Base-by-base conservation (phyloP, 30 jellyfish, hydroid and myxozoan species). In the Aurelia aurita region DNA sequence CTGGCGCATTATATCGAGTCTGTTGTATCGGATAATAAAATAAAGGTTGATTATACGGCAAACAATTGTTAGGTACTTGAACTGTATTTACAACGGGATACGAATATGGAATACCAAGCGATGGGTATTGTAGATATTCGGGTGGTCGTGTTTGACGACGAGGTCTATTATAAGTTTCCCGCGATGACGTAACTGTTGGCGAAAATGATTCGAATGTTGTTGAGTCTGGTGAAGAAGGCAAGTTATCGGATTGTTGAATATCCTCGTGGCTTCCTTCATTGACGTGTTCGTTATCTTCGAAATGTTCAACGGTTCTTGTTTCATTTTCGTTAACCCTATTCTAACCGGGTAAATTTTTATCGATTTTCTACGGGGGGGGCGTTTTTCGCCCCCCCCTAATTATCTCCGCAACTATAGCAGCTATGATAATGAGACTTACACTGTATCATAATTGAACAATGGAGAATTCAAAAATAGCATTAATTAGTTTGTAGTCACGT, bases 81-180 rank as follows among this genome's bases (percentile, higher is more conserved):
- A 55, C 26, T 3, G 66, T 55, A 55, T 55, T 55, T 55, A 55
- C 66, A 55, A 55, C 66, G 26, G 66, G 66, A 22, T 55, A 55
- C 66, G 66, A 55, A 55, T 55, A 55, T 55, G 66, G 66, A 55
- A 55, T 13, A 55, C 66, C 66, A 55, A 55, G 66, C 26, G 66
- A 55, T 10, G 66, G 66, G 27, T 55, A 55, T 55, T 55, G 66
- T 13, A 55, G 66, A 55, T 55, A 55, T 55, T 55, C 66, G 66
- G 66, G 66, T 55, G 66, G 66, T 55, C 26, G 66, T 0, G 66
- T 55, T 55, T 55, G 66, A 55, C 66, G 66, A 55, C 66, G 66
- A 55, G 66, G 66, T 55, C 66, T 55, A 55, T 55, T 13, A 13
- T 55, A 55, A 55, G 66, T 2, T 55, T 55, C 66, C 11, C 23